Evolutionary conservation across 2,113 vertebrate genomes (phyloP).

Genomic region (Pterocles burchelli): DNA sequence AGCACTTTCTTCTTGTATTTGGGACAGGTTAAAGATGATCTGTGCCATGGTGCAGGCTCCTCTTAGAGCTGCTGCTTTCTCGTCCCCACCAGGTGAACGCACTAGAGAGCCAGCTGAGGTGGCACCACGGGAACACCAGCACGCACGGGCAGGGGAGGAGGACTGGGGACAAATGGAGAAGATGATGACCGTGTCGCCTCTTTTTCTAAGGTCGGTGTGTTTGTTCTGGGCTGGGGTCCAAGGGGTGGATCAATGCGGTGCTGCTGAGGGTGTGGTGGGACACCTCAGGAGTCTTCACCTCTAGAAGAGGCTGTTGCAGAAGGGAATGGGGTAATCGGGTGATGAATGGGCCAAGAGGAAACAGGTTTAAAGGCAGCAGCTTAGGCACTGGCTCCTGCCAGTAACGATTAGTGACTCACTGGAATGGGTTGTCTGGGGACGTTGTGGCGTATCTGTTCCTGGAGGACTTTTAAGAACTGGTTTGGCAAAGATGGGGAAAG

Average conservation of each 20-base stretch:
- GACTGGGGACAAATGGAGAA: conserved; percentile 4
- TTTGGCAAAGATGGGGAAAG: conserved; percentile 62
- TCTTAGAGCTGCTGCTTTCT: not conserved
- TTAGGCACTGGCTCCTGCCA: not conserved
- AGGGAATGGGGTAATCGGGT: not conserved
- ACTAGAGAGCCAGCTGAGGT: conserved; percentile 58
- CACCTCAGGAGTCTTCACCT: not conserved
- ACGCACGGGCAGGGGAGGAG: not conserved
- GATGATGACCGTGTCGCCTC: not conserved
- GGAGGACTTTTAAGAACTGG: conserved; percentile 55
- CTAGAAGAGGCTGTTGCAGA: not conserved
- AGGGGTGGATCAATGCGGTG: not conserved
- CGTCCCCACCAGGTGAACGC: conserved; percentile 10
- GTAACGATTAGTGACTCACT: conserved; percentile 54
- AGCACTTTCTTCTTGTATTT: not conserved
- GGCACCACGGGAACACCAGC: conserved; percentile 12
- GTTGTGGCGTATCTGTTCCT: conserved; percentile 8
- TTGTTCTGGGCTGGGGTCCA: not conserved
- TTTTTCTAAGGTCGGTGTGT: not conserved
- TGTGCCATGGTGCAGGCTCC: not conserved
- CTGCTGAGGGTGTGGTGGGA: not conserved
- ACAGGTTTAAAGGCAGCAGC: not conserved
- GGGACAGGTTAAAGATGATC: not conserved
- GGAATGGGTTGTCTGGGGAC: conserved; percentile 44
- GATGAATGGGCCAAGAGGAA: conserved; percentile 30